phyloP scores from a whole-genome alignment of 1,140 invertebrate genomes.

The Achatina immaculata region DNA sequence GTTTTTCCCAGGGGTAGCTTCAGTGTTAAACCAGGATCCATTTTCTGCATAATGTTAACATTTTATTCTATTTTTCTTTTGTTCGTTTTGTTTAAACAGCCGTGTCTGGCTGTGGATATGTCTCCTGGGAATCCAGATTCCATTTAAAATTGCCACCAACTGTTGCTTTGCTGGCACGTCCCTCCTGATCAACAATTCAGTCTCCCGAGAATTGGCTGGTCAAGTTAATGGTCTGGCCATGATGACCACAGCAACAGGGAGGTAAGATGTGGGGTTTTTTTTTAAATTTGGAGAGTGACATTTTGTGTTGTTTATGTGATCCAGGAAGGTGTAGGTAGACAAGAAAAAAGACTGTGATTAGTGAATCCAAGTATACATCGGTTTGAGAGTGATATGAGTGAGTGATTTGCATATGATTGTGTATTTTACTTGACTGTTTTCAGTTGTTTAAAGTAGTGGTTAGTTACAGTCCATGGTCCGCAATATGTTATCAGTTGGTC shows the following conservation, averaged over 20 bases:
- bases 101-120: slow-evolving; percentile 51
- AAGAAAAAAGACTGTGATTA: not conserved
- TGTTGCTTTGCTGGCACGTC: slow-evolving; percentile 62
- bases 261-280: slow-evolving; percentile 30
- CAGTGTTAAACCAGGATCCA: too few relatives aligned
- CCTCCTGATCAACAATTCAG: slow-evolving; percentile 65
- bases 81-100: slow-evolving; percentile 41
- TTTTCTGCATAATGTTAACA: too few relatives aligned
- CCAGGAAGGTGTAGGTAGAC: not conserved
- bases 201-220: slow-evolving; percentile 52
- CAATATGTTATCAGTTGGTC: too few relatives aligned
- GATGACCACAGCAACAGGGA: slow-evolving; percentile 58
- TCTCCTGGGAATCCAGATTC: slow-evolving; percentile 50
- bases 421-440: too few relatives aligned
- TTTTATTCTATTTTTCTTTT: too few relatives aligned
- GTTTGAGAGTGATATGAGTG: too few relatives aligned
- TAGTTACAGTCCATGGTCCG: too few relatives aligned
- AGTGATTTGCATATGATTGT: too few relatives aligned
- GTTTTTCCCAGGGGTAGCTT: too few relatives aligned
- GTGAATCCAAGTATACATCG: too few relatives aligned
- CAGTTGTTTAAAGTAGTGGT: too few relatives aligned
- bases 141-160: slow-evolving; percentile 52
- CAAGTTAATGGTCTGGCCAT: slow-evolving; percentile 63
- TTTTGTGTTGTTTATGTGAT: not conserved
- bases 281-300: too few relatives aligned